Evolutionary conservation across 2,113 vertebrate species (phyloP), one percentile per base, ranked within the genome.

Genomic region (Smithornis capensis): DNA sequence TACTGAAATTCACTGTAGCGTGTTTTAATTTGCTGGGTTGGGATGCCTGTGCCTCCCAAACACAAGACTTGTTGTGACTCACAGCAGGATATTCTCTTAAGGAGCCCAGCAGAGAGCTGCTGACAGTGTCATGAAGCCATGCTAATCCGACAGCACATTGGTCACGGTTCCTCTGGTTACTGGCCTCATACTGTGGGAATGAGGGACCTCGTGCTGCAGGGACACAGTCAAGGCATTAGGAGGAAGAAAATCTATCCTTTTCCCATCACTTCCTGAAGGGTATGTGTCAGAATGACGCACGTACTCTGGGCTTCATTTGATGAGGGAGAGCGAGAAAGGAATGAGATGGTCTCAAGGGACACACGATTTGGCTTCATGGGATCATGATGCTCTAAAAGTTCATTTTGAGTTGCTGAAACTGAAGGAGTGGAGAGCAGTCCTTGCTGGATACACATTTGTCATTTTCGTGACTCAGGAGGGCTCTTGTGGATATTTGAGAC

Each of bases 241-340:
- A 89, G 70, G 85, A 89, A 80, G 96, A 96, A 97, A 97, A 95
- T 57, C 93, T 97, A 96, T 96, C 97, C 94, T 77, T 29, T 97
- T 97, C 95, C 92, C 95, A 96, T 95, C 83, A 83, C 96, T 95
- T 96, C 96, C 92, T 94, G 78, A 85, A 87, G 95, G 77, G 38
- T 75, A 81, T 83, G 93, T 96, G 95, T 96, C 94, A 93, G 90
- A 97, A 91, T 97, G 94, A 95, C 94, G 95, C 91, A 95, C 80
- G 3, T 84, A 89, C 40, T 60, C 92, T 29, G 57, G 83, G 69
- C 94, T 86, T 88, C 77, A 47, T 94, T 92, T 89, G 94, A 81
- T 80, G 83, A 92, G 85, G 83, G 89, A 69, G 91, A 85, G 47
- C 1, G 25, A 85, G 89, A 91, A 88, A 95, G 70, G 89, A 95